Evolutionary conservation across 2,113 vertebrate species (phyloP).

Genomic region (Urocolius indicus): DNA sequence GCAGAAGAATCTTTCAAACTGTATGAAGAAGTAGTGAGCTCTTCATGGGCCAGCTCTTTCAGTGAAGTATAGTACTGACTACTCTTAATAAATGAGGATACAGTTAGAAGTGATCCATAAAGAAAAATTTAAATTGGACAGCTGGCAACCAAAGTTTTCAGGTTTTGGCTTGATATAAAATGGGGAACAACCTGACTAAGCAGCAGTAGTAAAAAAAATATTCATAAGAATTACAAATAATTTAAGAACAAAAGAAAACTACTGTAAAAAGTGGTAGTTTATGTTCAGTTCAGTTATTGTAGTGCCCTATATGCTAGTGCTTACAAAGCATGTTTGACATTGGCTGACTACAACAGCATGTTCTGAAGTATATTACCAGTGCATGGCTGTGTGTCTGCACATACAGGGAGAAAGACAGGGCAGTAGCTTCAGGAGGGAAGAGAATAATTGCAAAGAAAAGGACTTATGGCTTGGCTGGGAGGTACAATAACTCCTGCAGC

Average conservation of each 20-base stretch:
- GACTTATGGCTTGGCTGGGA: neutral
- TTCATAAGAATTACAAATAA: neutral
- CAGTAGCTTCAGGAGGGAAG: neutral
- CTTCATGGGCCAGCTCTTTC: neutral
- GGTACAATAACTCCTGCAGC: neutral
- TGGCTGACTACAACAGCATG: neutral
- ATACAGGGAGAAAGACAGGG: neutral
- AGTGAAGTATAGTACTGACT: neutral
- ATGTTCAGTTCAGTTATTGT: too few species aligned
- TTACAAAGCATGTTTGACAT: neutral
- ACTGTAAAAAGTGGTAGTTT: neutral
- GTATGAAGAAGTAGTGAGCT: neutral
- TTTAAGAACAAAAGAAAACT: neutral
- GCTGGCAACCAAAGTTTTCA: neutral
- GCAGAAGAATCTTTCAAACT: neutral
- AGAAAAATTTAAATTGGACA: neutral
- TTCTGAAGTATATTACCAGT: neutral
- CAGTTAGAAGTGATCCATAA: neutral
- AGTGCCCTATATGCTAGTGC: rapidly evolving
- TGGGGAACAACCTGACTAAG: neutral
- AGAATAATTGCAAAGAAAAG: neutral
- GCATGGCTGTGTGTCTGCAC: rapidly evolving
- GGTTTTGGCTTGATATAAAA: neutral
- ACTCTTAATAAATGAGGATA: neutral
- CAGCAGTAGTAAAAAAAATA: neutral